These are phyloP conservation scores for Lathamus discolor DNA, from an alignment of 2,113 vertebrate species.

Conservation along the genomic window DNA sequence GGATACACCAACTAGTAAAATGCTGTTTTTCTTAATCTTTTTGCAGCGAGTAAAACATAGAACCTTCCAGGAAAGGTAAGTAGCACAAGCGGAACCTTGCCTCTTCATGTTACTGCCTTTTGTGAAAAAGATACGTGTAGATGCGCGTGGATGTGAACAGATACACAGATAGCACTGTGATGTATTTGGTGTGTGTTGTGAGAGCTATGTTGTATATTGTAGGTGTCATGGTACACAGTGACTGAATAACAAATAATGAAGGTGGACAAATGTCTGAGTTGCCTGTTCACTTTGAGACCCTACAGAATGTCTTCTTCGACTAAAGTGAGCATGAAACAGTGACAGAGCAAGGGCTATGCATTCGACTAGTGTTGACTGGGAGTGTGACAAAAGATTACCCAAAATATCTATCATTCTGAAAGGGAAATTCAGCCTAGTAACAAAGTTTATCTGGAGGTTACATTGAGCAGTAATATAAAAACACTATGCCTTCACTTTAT, in stretches of 20 bases:
- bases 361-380: not conserved
- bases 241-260: not conserved
- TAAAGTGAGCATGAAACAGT: not conserved
- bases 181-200: not conserved
- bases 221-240: not conserved
- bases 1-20: slow-evolving; percentile 64
- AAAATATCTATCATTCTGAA: not conserved
- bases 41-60: slow-evolving; percentile 78
- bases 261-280: not conserved
- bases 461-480: not conserved
- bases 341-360: not conserved
- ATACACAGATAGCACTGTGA: not conserved
- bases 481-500: not conserved
- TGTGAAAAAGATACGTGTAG: not conserved
- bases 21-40: slow-evolving; percentile 67
- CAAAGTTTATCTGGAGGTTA: not conserved
- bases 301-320: not conserved
- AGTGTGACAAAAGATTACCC: not conserved
- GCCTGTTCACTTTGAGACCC: not conserved
- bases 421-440: not conserved
- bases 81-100: slow-evolving; percentile 46
- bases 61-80: slow-evolving; percentile 76
- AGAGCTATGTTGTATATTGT: not conserved
- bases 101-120: not conserved
- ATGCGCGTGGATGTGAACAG: not conserved